These are phyloP conservation scores for Campoletis raptor DNA, from an alignment of 2,888 invertebrate genomes.

Conservation along the genomic window DNA sequence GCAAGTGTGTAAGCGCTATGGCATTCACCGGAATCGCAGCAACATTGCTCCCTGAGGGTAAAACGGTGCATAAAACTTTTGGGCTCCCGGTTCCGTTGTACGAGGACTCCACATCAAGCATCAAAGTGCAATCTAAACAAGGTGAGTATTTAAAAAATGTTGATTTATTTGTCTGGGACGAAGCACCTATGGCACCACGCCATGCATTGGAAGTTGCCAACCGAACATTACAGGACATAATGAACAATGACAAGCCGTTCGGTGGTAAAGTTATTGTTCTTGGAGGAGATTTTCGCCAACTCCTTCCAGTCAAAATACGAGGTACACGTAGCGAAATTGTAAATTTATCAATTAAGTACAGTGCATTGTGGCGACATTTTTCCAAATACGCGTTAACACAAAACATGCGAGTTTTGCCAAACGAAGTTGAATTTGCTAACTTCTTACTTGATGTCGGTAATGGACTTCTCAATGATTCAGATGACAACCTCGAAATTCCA, in stretches of 20 bases:
- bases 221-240: constrained; percentile 69
- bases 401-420: constrained; percentile 64
- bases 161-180: constrained; percentile 72
- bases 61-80: constrained; percentile 36
- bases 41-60: constrained; percentile 38
- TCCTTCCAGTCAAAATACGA: constrained; percentile 44
- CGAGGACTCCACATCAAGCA: constrained; percentile 65
- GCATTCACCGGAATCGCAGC: constrained; percentile 44
- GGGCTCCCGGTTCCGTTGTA: constrained; percentile 69
- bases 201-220: constrained; percentile 71
- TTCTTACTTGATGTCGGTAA: constrained; percentile 55
- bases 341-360: background rate
- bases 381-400: constrained; percentile 49
- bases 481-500: constrained; percentile 65
- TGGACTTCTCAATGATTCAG: constrained; percentile 65
- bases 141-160: constrained; percentile 60
- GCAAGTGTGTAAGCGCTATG: constrained; percentile 49
- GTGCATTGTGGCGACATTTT: constrained; percentile 46
- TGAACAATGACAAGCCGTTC: constrained; percentile 54
- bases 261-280: constrained; percentile 71
- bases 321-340: too few species aligned
- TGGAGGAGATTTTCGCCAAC: constrained; percentile 57
- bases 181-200: constrained; percentile 71
- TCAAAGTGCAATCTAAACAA: constrained; percentile 69
- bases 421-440: constrained; percentile 49